Base-by-base conservation (phyloP, 2,888 invertebrate species). In the Sphecodes monilicornis region DNA sequence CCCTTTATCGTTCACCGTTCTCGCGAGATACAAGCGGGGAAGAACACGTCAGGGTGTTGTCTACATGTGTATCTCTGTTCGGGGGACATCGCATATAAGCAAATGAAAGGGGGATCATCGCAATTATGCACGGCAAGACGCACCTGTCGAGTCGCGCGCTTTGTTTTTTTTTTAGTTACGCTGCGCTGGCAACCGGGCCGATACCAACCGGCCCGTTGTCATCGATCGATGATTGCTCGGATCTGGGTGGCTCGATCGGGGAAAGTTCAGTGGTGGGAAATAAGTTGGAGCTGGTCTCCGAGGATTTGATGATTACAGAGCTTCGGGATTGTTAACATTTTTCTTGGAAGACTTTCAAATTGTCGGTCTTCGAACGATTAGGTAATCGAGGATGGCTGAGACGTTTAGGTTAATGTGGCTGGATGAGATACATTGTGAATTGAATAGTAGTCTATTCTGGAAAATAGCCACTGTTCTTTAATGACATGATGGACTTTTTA, bases 111-210 rank as follows among this genome's bases (percentile, higher is more conserved):
- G 8, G 26, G 39, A 29, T 39, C 39, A 39, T 36, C 68, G 26
- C 78, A 60, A 74, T 81, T 26, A 68, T n/a, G n/a, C 66, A 6
- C 6, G 10, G 18, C 22, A 13, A 26, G 54, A n/a, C 69, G n/a
- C n/a, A 26, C 18, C 43, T 22, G 46, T 6, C 66, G 26, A 3
- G 64, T 18, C 16, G 32, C 43, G 66, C 54, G n/a, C n/a, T 43
- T 39, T 83, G 60, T 68, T 83, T 81, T 83, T 83, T 81, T 83
- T 87, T 73, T 54, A 78, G 88, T 91, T 85, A 91, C 91, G 90
- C 89, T 89, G 41, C 29, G 73, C 78, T 84, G 89, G 83, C 80
- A 91, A 89, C 81, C 81, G 86, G 90, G 88, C 86, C 90, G 86
- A 86, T 76, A 81, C 81, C 70, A 77, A 71, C 41, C 78, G 60